A percentile compares a stretch with the other conserved stretches of the same genome.
phyloP scores from a whole-genome alignment of 2,797 vertebrate genomes.

The Rhadinocentrus ornatus region DNA sequence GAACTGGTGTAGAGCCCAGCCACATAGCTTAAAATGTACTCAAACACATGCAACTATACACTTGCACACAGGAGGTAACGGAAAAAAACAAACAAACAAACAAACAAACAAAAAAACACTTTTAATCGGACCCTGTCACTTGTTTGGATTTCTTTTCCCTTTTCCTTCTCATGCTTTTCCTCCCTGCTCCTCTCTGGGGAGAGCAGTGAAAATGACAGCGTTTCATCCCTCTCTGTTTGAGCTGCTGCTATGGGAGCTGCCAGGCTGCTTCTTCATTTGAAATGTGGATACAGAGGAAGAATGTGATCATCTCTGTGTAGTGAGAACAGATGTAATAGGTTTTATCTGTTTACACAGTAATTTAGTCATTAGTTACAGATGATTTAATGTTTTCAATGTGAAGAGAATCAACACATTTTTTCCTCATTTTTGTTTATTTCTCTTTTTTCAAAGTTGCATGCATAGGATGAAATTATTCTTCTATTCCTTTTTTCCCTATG shows the following conservation, averaged over 20 bases:
- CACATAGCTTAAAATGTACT: background rate
- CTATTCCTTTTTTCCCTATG: too few relatives aligned
- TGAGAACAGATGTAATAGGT: conserved; percentile 26
- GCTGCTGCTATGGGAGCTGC: conserved; percentile 53
- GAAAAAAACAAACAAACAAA: too few relatives aligned
- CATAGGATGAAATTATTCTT: too few relatives aligned
- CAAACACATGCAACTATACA: conserved; percentile 1
- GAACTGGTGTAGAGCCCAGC: background rate
- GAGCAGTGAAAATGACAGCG: conserved; percentile 58
- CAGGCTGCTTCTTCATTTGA: conserved; percentile 37
- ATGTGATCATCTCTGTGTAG: conserved; percentile 24
- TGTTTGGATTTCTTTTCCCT: conserved; percentile 32
- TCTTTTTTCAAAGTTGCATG: background rate
- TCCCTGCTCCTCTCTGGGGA: conserved; percentile 35
- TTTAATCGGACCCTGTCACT: conserved; percentile 44
- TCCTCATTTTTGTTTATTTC: background rate
- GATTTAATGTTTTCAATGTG: background rate
- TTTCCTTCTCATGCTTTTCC: conserved; percentile 4
- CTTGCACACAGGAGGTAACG: conserved; percentile 4
- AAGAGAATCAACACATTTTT: background rate
- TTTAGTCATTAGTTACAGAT: background rate
- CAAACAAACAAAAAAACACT: conserved; percentile 2
- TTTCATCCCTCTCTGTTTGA: conserved; percentile 69
- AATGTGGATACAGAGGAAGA: conserved; percentile 31
- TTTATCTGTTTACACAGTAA: conserved; percentile 19